Percentiles rank a stretch among this genome's conserved stretches.
phyloP scores from a whole-genome alignment of 2,888 invertebrate species.

The Phymatocera aterrima region DNA sequence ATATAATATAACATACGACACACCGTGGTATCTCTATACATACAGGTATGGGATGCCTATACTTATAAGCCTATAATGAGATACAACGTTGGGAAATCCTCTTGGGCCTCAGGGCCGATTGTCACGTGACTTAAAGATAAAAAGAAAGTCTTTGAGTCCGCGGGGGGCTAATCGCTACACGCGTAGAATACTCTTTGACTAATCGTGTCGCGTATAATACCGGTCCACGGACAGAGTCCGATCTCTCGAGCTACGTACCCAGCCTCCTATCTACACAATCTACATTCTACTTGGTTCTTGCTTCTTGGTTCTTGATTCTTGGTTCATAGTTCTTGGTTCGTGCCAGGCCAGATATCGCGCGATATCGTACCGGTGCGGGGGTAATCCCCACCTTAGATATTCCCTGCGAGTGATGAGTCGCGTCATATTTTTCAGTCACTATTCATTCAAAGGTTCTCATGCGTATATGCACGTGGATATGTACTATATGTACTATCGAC shows the following conservation, averaged over 20 bases:
- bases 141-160: constrained; percentile 36
- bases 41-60: neutral
- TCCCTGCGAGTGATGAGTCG: neutral
- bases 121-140: constrained; percentile 39
- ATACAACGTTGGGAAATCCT: constrained; percentile 26
- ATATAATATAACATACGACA: neutral
- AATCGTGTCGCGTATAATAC: constrained; percentile 44
- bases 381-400: constrained; percentile 4
- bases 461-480: too few relatives aligned
- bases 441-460: neutral
- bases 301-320: too few relatives aligned
- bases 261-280: constrained; percentile 26
- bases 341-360: constrained; percentile 3
- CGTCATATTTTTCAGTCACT: neutral
- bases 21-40: neutral
- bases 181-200: constrained; percentile 45
- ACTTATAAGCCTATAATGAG: neutral
- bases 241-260: constrained; percentile 13
- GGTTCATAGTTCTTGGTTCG: neutral
- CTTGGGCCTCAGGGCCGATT: neutral
- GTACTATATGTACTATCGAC: too few relatives aligned
- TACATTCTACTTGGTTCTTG: constrained; percentile 34
- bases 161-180: constrained; percentile 46
- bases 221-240: constrained; percentile 27
- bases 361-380: neutral